Percentiles rank a stretch among this genome's conserved stretches.
Evolutionary conservation across 1,140 invertebrate genomes (phyloP).

Genomic region (Bombus cullumanus): DNA sequence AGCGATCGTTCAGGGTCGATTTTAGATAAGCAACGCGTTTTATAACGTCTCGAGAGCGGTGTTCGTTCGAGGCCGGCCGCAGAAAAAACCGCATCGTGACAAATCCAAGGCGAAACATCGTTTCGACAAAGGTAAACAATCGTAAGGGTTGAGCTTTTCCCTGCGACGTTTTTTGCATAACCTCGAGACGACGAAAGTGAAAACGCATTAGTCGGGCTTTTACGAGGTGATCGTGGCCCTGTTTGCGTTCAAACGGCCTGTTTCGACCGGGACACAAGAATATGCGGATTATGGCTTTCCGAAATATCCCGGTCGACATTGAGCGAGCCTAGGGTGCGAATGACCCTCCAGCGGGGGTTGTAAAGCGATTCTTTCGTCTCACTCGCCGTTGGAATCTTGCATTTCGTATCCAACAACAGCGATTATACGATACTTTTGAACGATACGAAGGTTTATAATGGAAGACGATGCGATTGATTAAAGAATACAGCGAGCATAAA

Average conservation of each 20-base stretch:
- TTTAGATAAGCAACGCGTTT: conserved; percentile 18
- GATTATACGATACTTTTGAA: not conserved
- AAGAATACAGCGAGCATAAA: not conserved
- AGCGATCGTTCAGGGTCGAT: not conserved
- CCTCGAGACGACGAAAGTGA: conserved; percentile 56
- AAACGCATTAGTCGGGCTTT: conserved; percentile 9
- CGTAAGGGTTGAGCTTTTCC: conserved; percentile 41
- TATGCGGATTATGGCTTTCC: conserved; percentile 11
- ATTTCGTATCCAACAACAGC: not conserved
- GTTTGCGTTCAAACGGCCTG: not conserved
- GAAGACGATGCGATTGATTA: not conserved
- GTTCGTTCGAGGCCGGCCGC: not conserved
- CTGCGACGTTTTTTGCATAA: conserved; percentile 58
- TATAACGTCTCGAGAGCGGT: not conserved
- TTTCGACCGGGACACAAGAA: not conserved
- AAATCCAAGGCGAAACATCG: conserved; percentile 74
- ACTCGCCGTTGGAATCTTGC: not conserved
- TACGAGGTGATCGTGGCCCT: conserved; percentile 15
- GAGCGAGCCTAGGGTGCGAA: not conserved
- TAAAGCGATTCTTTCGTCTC: not conserved
- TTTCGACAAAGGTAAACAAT: conserved; percentile 60
- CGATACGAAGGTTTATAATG: not conserved
- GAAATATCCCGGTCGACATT: not conserved
- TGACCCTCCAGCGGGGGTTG: not conserved
- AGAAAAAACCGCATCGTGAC: conserved; percentile 67